Evolutionary conservation across 2,888 invertebrate genomes (phyloP), one percentile per base, ranked within the genome.

Genomic region (Leptinotarsa tumamoca): DNA sequence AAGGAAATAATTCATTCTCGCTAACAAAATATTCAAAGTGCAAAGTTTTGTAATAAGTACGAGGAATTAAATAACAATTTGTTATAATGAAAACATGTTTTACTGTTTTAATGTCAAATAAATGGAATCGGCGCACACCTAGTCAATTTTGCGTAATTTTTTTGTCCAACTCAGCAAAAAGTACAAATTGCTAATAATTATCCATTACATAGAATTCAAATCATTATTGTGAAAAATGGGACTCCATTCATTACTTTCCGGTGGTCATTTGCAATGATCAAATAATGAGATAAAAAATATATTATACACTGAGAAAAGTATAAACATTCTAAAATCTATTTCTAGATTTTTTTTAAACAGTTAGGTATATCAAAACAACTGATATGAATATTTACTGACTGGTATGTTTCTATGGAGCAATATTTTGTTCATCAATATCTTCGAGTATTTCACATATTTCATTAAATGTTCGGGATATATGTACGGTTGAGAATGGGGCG

Each of bases 21-120:
- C 68, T 73, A 76, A 74, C 77, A 67, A 77, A 79, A 78, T 78
- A 78, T 75, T 74, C 79, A 79, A 79, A 79, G 79, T 79, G 67
- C 79, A 78, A 61, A 75, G 76, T 79, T 78, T 78, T 78, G 79
- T 78, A 79, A 79, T 51, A 50, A 63, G 68, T 49, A 54, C 70
- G 52, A 70, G 52, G 61, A 74, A 74, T 77, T 74, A 67, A 77
- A 77, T 77, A 77, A 77, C 77, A 77, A 72, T 74, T 70, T 70
- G 50, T 70, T 70, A 58, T 70, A 70, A 70, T 70, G 33, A 70
- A 58, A 70, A 70, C 61, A 70, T 33, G 69, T 15, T 58, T 33
- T 49, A 69, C 70, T 50, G 33, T 70, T 70, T 70, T 50, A 50
- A 70, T 15, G 49, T 33, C 58, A 49, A 61, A 58, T 70, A 50